These are phyloP conservation scores for Chaetodon trifascialis DNA, from an alignment of 2,113 vertebrate species.

Conservation along the genomic window DNA sequence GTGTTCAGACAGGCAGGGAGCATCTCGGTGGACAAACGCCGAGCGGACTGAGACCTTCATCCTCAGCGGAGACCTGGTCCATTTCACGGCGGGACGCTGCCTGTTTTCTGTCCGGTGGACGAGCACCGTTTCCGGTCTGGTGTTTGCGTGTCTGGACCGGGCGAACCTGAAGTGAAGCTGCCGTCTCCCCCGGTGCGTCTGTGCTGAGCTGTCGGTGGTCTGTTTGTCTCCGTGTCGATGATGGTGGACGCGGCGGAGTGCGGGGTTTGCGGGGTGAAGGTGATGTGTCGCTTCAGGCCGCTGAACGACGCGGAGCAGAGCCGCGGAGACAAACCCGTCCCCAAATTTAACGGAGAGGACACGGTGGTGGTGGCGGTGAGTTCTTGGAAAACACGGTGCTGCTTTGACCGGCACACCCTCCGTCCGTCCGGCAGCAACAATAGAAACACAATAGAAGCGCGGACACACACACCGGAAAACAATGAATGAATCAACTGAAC, in stretches of 20 bases:
- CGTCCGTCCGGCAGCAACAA: background rate
- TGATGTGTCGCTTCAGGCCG: constrained; percentile 95
- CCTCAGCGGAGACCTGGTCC: background rate
- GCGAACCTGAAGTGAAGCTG: background rate
- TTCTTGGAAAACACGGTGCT: background rate
- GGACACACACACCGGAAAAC: background rate
- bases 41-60: background rate
- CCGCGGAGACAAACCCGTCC: constrained; percentile 91
- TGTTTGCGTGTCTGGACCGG: background rate
- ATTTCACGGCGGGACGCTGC: no score
- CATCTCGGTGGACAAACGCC: constrained; percentile 19
- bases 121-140: background rate
- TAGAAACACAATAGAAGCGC: constrained; percentile 3
- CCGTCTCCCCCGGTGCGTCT: background rate
- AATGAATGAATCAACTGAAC: no score
- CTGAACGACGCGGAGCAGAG: constrained; percentile 90
- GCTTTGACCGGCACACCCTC: background rate
- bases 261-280: constrained; percentile 95
- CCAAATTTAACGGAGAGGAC: constrained; percentile 94
- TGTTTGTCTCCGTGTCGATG: background rate
- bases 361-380: constrained; percentile 93
- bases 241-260: constrained; percentile 91
- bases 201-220: no score
- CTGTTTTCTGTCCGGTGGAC: no score
- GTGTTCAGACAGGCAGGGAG: constrained; percentile 15